phyloP scores from a whole-genome alignment of 2,113 vertebrate species.

The Phyllostomus hastatus region DNA sequence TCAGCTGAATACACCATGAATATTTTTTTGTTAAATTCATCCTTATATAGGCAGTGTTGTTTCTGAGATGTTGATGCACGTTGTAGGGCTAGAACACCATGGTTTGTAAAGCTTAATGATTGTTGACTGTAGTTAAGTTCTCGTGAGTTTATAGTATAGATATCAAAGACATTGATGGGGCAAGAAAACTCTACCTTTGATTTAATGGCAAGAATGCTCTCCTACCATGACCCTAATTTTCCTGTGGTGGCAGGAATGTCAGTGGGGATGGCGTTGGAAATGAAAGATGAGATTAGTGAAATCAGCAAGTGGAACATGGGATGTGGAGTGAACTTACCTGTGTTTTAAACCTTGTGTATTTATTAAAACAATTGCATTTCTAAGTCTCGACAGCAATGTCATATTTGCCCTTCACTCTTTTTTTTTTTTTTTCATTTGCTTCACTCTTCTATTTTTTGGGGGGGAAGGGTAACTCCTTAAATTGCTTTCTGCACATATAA shows the following conservation, averaged over 20 bases:
- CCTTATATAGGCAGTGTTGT: conserved; percentile 32
- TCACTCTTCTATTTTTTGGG: not conserved
- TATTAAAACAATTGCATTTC: not conserved
- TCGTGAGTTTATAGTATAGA: conserved; percentile 43
- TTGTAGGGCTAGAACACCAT: conserved; percentile 18
- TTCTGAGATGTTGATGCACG: conserved; percentile 37
- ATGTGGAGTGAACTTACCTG: not conserved
- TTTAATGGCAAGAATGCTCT: not conserved
- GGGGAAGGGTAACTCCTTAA: not conserved
- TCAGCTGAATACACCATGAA: conserved; percentile 71
- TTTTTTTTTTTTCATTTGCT: not conserved
- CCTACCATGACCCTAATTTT: conserved; percentile 5
- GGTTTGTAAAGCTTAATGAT: conserved; percentile 64
- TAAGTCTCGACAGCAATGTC: not conserved
- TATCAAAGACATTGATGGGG: conserved; percentile 14
- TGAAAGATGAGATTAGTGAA: not conserved
- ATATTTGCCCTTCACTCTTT: not conserved
- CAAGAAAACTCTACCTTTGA: conserved; percentile 45
- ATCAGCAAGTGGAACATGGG: not conserved
- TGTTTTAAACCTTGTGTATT: not conserved
- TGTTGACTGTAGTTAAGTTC: conserved; percentile 52
- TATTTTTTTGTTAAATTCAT: conserved; percentile 67
- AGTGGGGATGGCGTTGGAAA: not conserved
- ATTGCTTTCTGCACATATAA: not conserved
- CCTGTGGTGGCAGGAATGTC: not conserved